A percentile compares a stretch with the other conserved stretches of the same genome.
These are phyloP conservation scores for Nemurella pictetii DNA, from an alignment of 2,888 invertebrate genomes.

Conservation along the genomic window DNA sequence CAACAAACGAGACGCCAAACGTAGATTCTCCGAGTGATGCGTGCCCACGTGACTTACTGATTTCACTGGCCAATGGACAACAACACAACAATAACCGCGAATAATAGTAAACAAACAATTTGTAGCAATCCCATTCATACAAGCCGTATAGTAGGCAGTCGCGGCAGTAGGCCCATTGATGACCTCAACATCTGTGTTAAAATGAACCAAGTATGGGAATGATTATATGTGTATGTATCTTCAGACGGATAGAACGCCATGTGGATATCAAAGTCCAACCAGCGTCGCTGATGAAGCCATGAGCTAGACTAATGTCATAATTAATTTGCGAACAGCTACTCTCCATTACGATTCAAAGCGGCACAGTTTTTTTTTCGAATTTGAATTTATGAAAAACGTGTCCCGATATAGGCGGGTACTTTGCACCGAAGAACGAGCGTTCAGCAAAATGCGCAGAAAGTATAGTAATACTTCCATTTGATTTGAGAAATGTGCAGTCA, in stretches of 20 bases:
- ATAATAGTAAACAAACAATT: not conserved
- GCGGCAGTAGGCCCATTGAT: not conserved
- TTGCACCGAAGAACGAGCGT: not conserved
- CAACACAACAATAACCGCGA: not conserved
- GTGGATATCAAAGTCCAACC: not conserved
- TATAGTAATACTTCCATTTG: too few relatives aligned
- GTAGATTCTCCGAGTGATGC: too few relatives aligned
- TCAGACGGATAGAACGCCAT: not conserved
- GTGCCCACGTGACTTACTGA: too few relatives aligned
- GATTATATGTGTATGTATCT: too few relatives aligned
- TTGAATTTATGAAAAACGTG: not conserved
- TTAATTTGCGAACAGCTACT: not conserved
- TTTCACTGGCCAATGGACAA: too few relatives aligned
- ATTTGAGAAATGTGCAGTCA: not conserved
- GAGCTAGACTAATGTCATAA: not conserved
- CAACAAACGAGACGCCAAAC: too few relatives aligned
- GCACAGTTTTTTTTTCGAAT: not conserved
- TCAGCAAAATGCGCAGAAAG: not conserved
- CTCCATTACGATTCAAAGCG: not conserved
- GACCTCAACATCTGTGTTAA: too few relatives aligned
- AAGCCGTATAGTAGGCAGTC: too few relatives aligned
- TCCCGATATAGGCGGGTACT: not conserved
- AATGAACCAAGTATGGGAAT: too few relatives aligned
- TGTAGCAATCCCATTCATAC: not conserved
- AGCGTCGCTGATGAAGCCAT: not conserved